Evolutionary conservation across 2,797 vertebrate species (phyloP), one percentile per base, ranked within the genome.

Genomic region (Lutjanus campechanus): DNA sequence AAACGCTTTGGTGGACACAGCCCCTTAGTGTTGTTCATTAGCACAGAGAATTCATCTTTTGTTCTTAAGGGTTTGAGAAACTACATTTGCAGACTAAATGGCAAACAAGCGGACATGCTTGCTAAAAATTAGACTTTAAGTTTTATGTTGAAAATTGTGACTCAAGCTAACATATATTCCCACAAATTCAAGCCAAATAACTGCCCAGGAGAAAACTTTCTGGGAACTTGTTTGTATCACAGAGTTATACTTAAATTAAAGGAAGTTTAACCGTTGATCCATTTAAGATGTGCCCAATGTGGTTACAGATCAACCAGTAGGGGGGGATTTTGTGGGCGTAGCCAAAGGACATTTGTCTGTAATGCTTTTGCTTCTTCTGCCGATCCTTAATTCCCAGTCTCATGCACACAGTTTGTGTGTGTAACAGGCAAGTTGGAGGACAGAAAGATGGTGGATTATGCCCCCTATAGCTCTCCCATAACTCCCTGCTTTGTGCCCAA

Each of bases 381-480:
- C 9, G 19, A 61, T 62, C 58, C 54, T 61, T 50, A 12, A 43
- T 80, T 62, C 47, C n/a, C 15, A 13, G 65, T 11, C 2, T 81
- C 56, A 62, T 44, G 51, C 71, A 54, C 63, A 63, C 49, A 20
- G 40, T 66, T 58, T 56, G 41, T 77, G 50, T 22, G 59, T 44
- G 41, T 53, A 63, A 76, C 61, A 61, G 55, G 36, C 19, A 41
- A 41, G 77, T 60, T 62, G 76, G 73, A 4, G 13, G 46, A 51
- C 64, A 51, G 58, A 72, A 25, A 84, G 77, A 80, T 41, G 25
- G n/a, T 46, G 53, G 53, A 73, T 76, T 86, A 61, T 25, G n/a
- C 44, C 79, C 54, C 44, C 36, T 69, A 64, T 59, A 61, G 40
- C 60, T 51, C 53, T 66, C 54, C 51, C 12, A 22, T 81, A 17